A percentile compares a stretch with the other conserved stretches of the same genome.
These are phyloP conservation scores for Coracias cyanogaster DNA, from an alignment of 2,797 vertebrate species.

Conservation along the genomic window DNA sequence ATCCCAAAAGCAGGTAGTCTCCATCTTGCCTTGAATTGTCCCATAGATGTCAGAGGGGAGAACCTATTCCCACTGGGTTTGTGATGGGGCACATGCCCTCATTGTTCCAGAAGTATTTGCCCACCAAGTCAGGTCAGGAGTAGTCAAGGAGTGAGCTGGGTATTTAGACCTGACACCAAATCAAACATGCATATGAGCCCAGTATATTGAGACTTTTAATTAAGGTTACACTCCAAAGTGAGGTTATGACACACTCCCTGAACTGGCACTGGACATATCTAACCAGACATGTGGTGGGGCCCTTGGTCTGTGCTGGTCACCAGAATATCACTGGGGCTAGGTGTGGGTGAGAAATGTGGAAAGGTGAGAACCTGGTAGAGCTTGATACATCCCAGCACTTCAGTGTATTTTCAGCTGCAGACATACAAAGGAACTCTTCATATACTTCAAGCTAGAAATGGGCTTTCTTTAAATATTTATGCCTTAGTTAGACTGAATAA, in stretches of 20 bases:
- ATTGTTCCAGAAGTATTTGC: neutral
- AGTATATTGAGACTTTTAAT: fast-evolving
- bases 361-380: neutral
- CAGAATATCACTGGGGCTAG: neutral
- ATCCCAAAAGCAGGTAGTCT: neutral
- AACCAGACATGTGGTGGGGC: conserved; percentile 21
- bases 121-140: fast-evolving
- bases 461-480: neutral
- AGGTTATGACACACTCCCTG: neutral
- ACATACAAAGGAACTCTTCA: neutral
- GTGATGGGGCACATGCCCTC: neutral
- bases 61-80: neutral
- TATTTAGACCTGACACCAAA: neutral
- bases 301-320: conserved; percentile 12
- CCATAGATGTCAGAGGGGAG: neutral
- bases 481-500: neutral
- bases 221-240: neutral
- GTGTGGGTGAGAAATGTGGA: fast-evolving
- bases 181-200: fast-evolving
- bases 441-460: neutral
- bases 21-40: neutral
- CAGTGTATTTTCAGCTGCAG: neutral
- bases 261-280: neutral
- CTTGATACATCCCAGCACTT: neutral
- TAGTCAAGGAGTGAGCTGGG: fast-evolving